A percentile compares a stretch with the other conserved stretches of the same genome.
These are phyloP conservation scores for Sphinx pinastri DNA, from an alignment of 2,888 invertebrate genomes.

Conservation along the genomic window DNA sequence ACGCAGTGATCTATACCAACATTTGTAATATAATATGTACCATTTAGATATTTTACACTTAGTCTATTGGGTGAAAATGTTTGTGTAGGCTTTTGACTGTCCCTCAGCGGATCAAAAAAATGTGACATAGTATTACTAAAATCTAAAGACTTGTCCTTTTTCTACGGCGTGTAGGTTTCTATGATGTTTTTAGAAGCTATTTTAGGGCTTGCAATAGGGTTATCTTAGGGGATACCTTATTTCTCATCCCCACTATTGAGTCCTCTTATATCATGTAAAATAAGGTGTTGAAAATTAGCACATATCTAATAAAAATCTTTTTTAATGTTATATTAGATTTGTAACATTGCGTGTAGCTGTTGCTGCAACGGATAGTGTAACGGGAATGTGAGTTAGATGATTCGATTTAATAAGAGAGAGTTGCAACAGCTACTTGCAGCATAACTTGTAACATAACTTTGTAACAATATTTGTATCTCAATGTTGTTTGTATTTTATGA, in stretches of 20 bases:
- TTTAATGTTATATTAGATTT: background rate
- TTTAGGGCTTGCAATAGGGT: background rate
- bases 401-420: background rate
- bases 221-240: background rate
- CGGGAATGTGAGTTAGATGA: background rate
- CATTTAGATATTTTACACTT: too few species aligned
- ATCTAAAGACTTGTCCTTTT: conserved; percentile 23
- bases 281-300: conserved; percentile 17
- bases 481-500: conserved; percentile 18
- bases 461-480: conserved; percentile 18
- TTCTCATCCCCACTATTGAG: background rate
- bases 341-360: background rate
- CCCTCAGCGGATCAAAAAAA: background rate
- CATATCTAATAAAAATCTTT: conserved; percentile 10
- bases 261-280: background rate
- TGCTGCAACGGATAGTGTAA: background rate
- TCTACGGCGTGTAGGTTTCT: conserved; percentile 15
- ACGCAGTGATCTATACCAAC: background rate
- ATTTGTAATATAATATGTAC: too few species aligned
- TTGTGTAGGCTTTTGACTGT: background rate
- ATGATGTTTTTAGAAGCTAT: conserved; percentile 1
- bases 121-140: conserved; percentile 18
- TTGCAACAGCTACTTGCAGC: background rate
- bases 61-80: too few species aligned
- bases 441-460: background rate